These are phyloP conservation scores for Dendrocincla fuliginosa DNA, from an alignment of 2,797 vertebrate genomes.

Conservation along the genomic window DNA sequence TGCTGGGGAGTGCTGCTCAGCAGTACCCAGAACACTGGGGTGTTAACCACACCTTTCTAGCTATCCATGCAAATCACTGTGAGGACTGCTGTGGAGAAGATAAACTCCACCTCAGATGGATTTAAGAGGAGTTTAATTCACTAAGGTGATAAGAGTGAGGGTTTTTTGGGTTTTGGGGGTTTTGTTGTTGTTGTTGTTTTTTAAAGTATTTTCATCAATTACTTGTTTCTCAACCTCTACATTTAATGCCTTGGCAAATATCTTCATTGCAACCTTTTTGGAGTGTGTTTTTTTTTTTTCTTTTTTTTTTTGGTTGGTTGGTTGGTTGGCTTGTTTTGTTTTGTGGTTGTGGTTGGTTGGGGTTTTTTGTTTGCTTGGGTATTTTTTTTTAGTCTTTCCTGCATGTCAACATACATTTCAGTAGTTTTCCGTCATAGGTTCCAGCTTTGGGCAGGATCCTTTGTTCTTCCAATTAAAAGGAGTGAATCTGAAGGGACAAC, in stretches of 20 bases:
- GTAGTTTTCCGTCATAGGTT: not conserved
- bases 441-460: not conserved
- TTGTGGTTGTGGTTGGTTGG: no score
- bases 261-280: not conserved
- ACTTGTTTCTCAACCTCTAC: not conserved
- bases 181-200: not conserved
- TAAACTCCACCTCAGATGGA: not conserved
- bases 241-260: not conserved
- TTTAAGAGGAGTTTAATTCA: not conserved
- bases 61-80: not conserved
- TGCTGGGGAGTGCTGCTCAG: not conserved
- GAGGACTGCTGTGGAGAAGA: not conserved
- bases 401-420: not conserved
- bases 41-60: not conserved
- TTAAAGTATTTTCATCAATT: not conserved
- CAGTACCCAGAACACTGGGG: not conserved
- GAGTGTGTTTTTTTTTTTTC: not conserved
- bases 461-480: not conserved
- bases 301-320: no score
- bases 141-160: not conserved
- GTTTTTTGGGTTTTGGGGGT: no score
- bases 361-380: not conserved
- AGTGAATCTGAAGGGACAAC: not conserved
- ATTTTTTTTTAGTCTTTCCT: not conserved
- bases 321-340: no score